Evolutionary conservation across 2,113 vertebrate genomes (phyloP).

Genomic region (Tichodroma muraria): DNA sequence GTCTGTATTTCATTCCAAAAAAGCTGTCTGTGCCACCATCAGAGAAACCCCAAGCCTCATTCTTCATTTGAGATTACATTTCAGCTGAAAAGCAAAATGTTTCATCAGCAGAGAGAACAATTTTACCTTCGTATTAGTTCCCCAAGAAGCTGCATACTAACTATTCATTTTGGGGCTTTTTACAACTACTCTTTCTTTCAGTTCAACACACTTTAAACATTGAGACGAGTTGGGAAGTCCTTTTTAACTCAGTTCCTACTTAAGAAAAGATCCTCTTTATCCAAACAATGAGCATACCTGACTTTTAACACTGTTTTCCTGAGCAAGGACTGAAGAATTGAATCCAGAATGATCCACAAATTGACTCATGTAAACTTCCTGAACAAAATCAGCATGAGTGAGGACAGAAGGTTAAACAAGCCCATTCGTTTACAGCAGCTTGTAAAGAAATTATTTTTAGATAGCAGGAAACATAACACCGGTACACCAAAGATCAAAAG

Average conservation of each 20-base stretch:
- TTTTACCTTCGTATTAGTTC: background rate
- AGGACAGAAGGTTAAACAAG: conserved; percentile 37
- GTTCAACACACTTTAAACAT: background rate
- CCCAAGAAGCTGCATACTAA: background rate
- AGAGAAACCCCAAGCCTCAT: background rate
- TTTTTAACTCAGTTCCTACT: background rate
- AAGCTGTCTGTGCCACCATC: background rate
- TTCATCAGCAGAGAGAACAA: background rate
- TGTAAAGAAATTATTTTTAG: conserved; percentile 55
- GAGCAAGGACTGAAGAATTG: background rate
- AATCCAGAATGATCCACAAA: background rate
- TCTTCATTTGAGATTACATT: background rate
- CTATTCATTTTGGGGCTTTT: background rate
- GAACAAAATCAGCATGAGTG: background rate
- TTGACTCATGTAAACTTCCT: background rate
- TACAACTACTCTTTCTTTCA: background rate
- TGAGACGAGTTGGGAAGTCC: background rate
- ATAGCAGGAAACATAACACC: conserved; percentile 34
- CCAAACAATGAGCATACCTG: background rate
- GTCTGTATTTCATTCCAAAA: background rate
- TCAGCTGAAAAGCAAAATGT: background rate
- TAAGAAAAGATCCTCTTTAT: background rate
- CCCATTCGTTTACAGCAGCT: conserved; percentile 1
- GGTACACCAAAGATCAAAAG: conserved; percentile 28
- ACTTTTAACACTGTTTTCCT: background rate